Evolutionary conservation across 2,888 invertebrate species (phyloP).

Genomic region (Diarsia brunnea): DNA sequence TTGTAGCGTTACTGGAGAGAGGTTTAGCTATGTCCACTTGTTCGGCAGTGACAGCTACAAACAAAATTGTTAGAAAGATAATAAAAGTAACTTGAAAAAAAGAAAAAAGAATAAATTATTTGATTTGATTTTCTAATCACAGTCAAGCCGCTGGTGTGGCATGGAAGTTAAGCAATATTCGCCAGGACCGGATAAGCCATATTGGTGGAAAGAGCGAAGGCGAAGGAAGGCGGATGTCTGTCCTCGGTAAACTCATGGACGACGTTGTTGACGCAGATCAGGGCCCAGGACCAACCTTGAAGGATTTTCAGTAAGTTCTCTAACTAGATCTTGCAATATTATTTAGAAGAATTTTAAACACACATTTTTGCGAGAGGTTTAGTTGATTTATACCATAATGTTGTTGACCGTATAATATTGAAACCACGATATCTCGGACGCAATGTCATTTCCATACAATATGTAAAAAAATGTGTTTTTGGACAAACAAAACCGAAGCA

Average conservation of each 20-base stretch:
- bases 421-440: neutral
- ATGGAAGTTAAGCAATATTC: slow-evolving; percentile 3
- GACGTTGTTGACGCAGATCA: slow-evolving; percentile 62
- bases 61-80: neutral
- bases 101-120: no score
- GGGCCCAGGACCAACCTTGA: slow-evolving; percentile 77
- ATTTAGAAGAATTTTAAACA: neutral
- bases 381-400: neutral
- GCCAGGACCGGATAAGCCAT: neutral
- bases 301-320: slow-evolving; percentile 76
- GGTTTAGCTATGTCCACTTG: neutral
- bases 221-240: slow-evolving; percentile 70
- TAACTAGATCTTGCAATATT: neutral
- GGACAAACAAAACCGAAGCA: no score
- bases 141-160: slow-evolving; percentile 11
- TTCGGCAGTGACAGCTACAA: neutral
- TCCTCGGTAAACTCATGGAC: slow-evolving; percentile 76
- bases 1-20: neutral
- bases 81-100: neutral
- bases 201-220: no score
- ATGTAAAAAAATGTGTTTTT: neutral
- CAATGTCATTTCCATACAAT: neutral
- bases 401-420: neutral
- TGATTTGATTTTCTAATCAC: neutral
- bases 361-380: neutral